Conservation (phyloP, 2,888 invertebrate genomes). For the Nephrocerus scutellatus region DNA sequence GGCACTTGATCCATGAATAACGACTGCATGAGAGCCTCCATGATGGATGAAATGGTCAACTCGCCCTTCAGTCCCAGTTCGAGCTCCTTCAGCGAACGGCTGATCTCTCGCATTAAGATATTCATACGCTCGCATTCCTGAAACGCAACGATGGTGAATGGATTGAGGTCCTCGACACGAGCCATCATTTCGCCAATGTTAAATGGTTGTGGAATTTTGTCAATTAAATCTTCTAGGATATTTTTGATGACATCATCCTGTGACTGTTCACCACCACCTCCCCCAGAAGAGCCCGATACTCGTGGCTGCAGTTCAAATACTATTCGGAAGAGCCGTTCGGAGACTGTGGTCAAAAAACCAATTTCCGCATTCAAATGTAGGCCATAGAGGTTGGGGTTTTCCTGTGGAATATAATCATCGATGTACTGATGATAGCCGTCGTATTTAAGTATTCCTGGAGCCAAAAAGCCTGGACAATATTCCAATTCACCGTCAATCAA, state of each 20-base stretch:
- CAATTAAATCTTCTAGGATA: conserved; percentile 76
- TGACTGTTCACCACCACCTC: conserved; percentile 58
- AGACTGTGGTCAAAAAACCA: conserved; percentile 80
- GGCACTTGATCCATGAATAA: conserved; percentile 90
- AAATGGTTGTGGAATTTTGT: conserved; percentile 84
- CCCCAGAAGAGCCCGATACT: conserved; percentile 62
- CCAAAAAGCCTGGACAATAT: conserved; percentile 75
- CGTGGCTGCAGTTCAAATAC: conserved; percentile 87
- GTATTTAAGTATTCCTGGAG: conserved; percentile 85
- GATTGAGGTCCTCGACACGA: conserved; percentile 82
- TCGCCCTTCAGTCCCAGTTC: conserved; percentile 90
- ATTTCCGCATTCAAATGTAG: conserved; percentile 94
- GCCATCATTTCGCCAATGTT: conserved; percentile 78
- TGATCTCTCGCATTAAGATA: conserved; percentile 71
- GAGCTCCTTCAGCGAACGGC: conserved; percentile 73
- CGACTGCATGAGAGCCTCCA: conserved; percentile 80
- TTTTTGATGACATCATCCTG: conserved; percentile 65
- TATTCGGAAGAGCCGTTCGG: conserved; percentile 75
- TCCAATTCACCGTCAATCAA: conserved; percentile 77
- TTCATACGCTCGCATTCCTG: conserved; percentile 97
- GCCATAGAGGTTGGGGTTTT: conserved; percentile 86
- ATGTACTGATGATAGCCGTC: conserved; percentile 80
- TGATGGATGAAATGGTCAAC: conserved; percentile 82
- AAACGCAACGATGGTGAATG: conserved; percentile 83
- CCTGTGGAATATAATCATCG: conserved; percentile 76